Evolutionary conservation across 1,140 invertebrate genomes (phyloP).

Genomic region (Micrasema minimum): DNA sequence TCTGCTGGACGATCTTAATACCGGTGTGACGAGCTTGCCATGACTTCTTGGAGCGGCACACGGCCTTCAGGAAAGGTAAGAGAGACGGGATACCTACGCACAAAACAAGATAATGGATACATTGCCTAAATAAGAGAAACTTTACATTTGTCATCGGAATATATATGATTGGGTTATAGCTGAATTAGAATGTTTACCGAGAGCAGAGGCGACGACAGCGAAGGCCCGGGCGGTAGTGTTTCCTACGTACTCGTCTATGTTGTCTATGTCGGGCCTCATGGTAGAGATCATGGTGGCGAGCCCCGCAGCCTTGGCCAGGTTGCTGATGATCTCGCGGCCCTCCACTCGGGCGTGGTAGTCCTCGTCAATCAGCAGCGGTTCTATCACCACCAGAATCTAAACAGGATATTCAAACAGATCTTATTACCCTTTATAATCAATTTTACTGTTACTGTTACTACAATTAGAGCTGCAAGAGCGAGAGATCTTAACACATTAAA

Average conservation of each 20-base stretch:
- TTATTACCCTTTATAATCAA: no score
- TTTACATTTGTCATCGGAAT: no score
- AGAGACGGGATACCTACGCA: slow-evolving; percentile 87
- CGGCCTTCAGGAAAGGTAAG: slow-evolving; percentile 98
- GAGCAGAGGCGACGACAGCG: slow-evolving; percentile 97
- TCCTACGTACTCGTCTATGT: slow-evolving; percentile 99
- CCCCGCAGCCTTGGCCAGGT: slow-evolving; percentile 99
- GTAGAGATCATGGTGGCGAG: slow-evolving; percentile 99
- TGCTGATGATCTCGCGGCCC: slow-evolving; percentile 99
- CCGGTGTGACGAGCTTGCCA: slow-evolving; percentile 99
- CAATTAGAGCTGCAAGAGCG: no score
- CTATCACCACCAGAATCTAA: slow-evolving; percentile 97
- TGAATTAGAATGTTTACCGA: no score
- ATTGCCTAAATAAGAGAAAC: no score
- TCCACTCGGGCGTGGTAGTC: slow-evolving; percentile 99
- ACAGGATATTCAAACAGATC: background rate
- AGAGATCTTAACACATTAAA: no score
- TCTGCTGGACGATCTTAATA: slow-evolving; percentile 99
- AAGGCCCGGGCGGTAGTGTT: slow-evolving; percentile 99
- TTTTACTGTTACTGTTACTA: no score
- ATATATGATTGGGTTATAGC: no score
- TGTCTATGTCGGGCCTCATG: slow-evolving; percentile 99
- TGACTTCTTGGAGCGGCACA: slow-evolving; percentile 98
- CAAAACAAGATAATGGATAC: slow-evolving; percentile 29
- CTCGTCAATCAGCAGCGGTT: slow-evolving; percentile 98